These are phyloP conservation scores for Beaufortia kweichowensis DNA, from an alignment of 2,113 vertebrate genomes.

Conservation along the genomic window DNA sequence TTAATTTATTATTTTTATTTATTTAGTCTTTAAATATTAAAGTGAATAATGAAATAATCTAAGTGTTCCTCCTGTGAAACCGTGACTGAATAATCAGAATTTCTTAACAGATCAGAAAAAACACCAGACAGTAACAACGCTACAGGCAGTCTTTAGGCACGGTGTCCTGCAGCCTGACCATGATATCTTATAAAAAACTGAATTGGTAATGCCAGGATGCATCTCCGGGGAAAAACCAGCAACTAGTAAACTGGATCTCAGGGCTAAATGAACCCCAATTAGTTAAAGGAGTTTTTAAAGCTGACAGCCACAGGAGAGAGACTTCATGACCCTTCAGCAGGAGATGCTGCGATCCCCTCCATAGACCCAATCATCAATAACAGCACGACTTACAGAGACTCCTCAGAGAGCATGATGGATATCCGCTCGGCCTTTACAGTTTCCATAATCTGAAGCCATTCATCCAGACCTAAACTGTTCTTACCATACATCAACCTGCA, in stretches of 20 bases:
- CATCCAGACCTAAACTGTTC: background rate
- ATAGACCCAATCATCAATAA: background rate
- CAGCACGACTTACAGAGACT: background rate
- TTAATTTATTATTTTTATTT: no score
- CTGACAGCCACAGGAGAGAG: constrained; percentile 19
- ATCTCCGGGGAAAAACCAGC: constrained; percentile 1
- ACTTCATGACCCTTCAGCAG: background rate
- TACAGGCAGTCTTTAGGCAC: background rate
- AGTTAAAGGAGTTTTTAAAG: constrained; percentile 32
- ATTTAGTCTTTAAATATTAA: no score
- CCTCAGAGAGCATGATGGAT: constrained; percentile 27
- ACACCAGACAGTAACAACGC: background rate
- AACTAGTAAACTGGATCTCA: constrained; percentile 18
- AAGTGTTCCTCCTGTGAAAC: no score
- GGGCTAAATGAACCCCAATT: background rate
- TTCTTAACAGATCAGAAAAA: background rate
- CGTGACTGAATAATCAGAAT: no score
- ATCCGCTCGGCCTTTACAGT: constrained; percentile 12
- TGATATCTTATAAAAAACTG: constrained; percentile 12
- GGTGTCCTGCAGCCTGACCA: constrained; percentile 24
- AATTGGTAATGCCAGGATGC: background rate
- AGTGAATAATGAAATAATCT: no score
- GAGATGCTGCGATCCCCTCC: background rate
- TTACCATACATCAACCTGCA: constrained; percentile 14
- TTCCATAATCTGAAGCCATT: constrained; percentile 6